Evolutionary conservation across 2,113 vertebrate genomes (phyloP).

Genomic region (Antechinus flavipes): DNA sequence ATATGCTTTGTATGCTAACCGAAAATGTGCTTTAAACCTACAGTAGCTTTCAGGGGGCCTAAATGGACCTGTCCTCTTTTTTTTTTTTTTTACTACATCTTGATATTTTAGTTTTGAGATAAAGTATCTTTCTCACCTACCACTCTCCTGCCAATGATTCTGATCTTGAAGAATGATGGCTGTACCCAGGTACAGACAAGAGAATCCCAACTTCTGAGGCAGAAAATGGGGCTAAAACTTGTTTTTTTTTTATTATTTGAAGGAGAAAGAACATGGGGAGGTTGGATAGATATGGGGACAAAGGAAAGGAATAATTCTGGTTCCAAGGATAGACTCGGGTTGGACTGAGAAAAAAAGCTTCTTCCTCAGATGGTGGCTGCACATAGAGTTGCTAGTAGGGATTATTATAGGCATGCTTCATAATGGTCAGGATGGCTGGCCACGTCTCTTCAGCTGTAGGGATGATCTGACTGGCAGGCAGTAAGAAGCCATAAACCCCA

Average conservation of each 20-base stretch:
- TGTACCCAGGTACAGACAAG: not conserved
- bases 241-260: conserved; percentile 52
- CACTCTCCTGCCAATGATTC: not conserved
- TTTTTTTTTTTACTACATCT: not conserved
- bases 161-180: not conserved
- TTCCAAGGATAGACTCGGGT: not conserved
- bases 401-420: conserved; percentile 84
- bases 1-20: not conserved
- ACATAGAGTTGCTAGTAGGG: conserved; percentile 82
- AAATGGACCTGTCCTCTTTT: not conserved
- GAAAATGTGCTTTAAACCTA: not conserved
- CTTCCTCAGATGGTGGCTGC: not conserved
- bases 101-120: too few species aligned
- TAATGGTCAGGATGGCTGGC: conserved; percentile 89
- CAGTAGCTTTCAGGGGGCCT: not conserved
- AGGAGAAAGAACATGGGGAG: not conserved
- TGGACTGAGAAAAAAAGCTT: not conserved
- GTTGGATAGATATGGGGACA: not conserved
- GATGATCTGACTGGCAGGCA: conserved; percentile 91
- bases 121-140: too few species aligned
- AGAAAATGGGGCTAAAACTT: conserved; percentile 34
- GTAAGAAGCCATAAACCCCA: conserved; percentile 89
- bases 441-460: conserved; percentile 93
- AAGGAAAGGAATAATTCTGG: not conserved
- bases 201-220: not conserved